These are phyloP conservation scores for Amitus sp. DNA, from an alignment of 2,888 invertebrate genomes.

Conservation along the genomic window DNA sequence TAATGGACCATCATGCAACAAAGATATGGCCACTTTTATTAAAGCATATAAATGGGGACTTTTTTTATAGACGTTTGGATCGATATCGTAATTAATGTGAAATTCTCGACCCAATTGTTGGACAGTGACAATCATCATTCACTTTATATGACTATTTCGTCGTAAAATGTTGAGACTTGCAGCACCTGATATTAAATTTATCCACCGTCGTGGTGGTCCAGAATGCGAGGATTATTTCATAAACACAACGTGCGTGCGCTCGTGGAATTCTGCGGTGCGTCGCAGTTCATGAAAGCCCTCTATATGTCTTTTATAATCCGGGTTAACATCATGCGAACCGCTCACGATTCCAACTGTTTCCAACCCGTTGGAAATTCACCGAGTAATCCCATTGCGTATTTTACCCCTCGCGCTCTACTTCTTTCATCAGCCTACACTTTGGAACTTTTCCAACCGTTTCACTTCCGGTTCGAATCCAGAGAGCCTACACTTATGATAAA, in stretches of 20 bases:
- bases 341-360: conserved; percentile 43
- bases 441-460: conserved; percentile 41
- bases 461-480: conserved; percentile 38
- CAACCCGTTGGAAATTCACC: conserved; percentile 27
- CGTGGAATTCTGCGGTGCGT: conserved; percentile 18
- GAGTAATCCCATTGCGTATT: conserved; percentile 35
- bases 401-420: conserved; percentile 9
- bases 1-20: conserved; percentile 38
- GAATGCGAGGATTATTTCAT: conserved; percentile 59
- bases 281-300: conserved; percentile 24
- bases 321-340: conserved; percentile 32
- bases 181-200: conserved; percentile 13
- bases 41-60: neutral
- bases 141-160: too few relatives aligned
- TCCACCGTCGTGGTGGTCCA: conserved; percentile 37
- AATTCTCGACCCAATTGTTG: too few relatives aligned
- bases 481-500: neutral
- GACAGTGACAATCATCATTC: too few relatives aligned
- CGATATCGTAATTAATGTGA: too few relatives aligned
- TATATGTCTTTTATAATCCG: conserved; percentile 37
- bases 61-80: too few relatives aligned
- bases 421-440: conserved; percentile 18
- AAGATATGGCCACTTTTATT: conserved; percentile 10
- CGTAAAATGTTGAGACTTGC: too few relatives aligned
- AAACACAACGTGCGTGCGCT: conserved; percentile 52